Base-by-base conservation (phyloP, 1,140 invertebrate species). In the Neodiprion pinetum region DNA sequence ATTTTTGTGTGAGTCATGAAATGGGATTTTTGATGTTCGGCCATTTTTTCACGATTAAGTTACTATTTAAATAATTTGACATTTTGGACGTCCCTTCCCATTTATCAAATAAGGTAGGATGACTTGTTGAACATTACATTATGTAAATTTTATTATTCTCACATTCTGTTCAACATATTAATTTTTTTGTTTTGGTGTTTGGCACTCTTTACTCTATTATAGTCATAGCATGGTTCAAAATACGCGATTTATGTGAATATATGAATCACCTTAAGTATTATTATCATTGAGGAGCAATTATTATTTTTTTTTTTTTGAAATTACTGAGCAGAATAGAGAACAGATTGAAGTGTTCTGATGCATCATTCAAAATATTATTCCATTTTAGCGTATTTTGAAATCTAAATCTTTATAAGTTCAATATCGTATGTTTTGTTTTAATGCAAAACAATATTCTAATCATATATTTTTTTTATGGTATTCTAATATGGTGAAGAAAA, bases 171-270 rank as follows among this genome's bases (percentile, higher is more conserved):
- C 28, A 40, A 40, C 28, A 40, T 40, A 40, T 40, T 3, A 2
- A 40, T 40, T 40, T 40, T 40, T 61, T 61, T 61, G 11, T 61
- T 61, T 61, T 9, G 53, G 53, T 61, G 53, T 61, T 61, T 61
- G 9, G 53, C 53, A 61, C 53, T 61, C 53, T 61, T 61, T 61
- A 61, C 53, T 61, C 53, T 61, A 61, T 61, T 61, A 61, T 61
- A 61, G 53, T 61, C 0, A 61, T 61, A 61, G 53, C 53, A 61
- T 61, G 53, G n/a, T 61, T 61, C 4, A 61, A 14, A 61, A 61
- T 61, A 8, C 53, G 53, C 53, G n/a, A 61, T 14, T 9, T 61
- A 61, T 61, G n/a, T 14, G n/a, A 61, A 61, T 61, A 14, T 40
- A 61, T 61, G n/a, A 9, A 14, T 8, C 9, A 14, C n/a, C n/a